Evolutionary conservation across 2,888 invertebrate genomes (phyloP).

Genomic region (Rhamnusium bicolor): DNA sequence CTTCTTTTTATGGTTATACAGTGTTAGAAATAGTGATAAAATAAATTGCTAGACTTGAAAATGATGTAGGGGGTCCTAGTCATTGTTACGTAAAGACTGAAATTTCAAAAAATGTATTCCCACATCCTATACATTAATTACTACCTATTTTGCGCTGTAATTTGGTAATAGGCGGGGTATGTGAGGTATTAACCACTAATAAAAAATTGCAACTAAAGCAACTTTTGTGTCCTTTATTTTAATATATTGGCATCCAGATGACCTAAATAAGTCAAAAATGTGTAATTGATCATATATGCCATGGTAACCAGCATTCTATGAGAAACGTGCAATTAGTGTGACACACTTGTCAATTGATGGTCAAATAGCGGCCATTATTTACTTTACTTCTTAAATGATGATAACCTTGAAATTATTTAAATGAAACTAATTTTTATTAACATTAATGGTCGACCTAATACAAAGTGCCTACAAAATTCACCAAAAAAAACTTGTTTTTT

Average conservation of each 20-base stretch:
- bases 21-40: constrained; percentile 10
- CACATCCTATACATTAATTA: constrained; percentile 7
- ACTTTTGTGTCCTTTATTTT: constrained; percentile 3
- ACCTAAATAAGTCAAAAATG: too few species aligned
- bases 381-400: not conserved
- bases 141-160: constrained; percentile 14
- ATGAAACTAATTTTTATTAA: not conserved
- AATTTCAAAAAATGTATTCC: constrained; percentile 7
- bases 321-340: not conserved
- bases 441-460: too few species aligned
- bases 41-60: not conserved
- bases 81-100: constrained; percentile 24
- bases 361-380: not conserved
- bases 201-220: constrained; percentile 22
- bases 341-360: not conserved
- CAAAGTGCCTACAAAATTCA: too few species aligned
- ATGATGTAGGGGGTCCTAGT: constrained; percentile 26
- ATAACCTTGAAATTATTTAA: not conserved
- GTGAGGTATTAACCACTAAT: constrained; percentile 16
- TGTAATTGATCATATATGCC: too few species aligned
- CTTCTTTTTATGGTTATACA: constrained; percentile 23
- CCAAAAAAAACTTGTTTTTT: too few species aligned
- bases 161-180: constrained; percentile 15
- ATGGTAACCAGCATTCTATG: not conserved
- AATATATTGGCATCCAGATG: not conserved